Base-by-base conservation (phyloP, 53 echinoderm and acorn worm species). In the Zoroaster sp. region DNA sequence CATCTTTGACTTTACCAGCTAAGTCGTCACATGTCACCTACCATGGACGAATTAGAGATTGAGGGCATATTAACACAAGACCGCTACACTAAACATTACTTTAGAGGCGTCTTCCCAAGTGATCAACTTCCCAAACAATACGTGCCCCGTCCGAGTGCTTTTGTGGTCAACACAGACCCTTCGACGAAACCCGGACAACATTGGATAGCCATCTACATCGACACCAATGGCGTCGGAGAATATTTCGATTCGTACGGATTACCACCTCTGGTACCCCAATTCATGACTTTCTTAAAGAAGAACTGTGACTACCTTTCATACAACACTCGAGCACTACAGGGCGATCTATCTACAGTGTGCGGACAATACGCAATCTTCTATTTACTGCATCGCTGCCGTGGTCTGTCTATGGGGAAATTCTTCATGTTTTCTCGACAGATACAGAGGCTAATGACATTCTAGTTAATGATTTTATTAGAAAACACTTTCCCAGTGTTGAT, bases 181-280 rank as follows among this genome's bases (percentile, higher is more conserved):
- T 36, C 87, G 2, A 40, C 69, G 31, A 40, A 73, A 73, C 94
- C 89, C 4, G 94, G 94, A 10, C 70, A 77, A 35, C 94, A 94
- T 72, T 94, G 92, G 92, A 51, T 94, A 11, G 92, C 87, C 1
- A 51, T 94, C 1, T 94, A 41, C 34, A 55, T 87, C 5, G 25
- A 66, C 4, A 15, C 13, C 5, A 25, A 71, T 53, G 94, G 92
- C 11, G 53, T 34, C 7, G 83, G 78, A 20, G 87, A 92, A 5
- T 92, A 55, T 30, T 92, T 92, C 25, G 86, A 94, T 35, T 92
- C 94, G 0, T 94, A 87, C 37, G 92, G 94, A 0, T 31, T 49
- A n/a, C 91, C 73, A 25, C 87, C 87, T 1, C 54, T 10, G 32
- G 4, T 63, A 11, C n/a, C 12, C 6, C 46, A 69, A 3, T 40